These are phyloP conservation scores for Acleris literana DNA, from an alignment of 2,888 invertebrate species.

Conservation along the genomic window DNA sequence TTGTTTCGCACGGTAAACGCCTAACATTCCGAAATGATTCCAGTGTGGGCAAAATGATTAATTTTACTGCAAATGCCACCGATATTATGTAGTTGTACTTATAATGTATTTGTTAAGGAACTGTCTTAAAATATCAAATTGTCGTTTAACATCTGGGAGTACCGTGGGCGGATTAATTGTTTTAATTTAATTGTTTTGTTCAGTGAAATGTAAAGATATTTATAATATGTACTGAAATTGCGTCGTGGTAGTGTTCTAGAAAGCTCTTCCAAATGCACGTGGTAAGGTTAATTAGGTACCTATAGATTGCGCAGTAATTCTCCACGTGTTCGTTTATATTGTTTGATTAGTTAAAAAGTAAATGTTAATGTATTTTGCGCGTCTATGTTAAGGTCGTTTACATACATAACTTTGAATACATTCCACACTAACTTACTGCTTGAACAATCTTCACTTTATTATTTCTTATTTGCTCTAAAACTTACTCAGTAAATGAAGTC, in stretches of 20 bases:
- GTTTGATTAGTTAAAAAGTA: slow-evolving; percentile 16
- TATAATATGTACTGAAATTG: slow-evolving; percentile 55
- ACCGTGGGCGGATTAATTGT: slow-evolving; percentile 61
- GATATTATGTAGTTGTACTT: slow-evolving; percentile 55
- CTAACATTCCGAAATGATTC: slow-evolving; percentile 65
- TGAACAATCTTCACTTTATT: not conserved
- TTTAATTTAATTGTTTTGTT: slow-evolving; percentile 49
- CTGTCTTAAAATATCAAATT: slow-evolving; percentile 38
- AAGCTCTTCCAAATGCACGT: slow-evolving; percentile 67
- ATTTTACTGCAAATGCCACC: slow-evolving; percentile 57
- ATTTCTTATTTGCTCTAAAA: not conserved
- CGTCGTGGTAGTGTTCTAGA: slow-evolving; percentile 68
- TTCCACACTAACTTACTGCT: slow-evolving; percentile 26
- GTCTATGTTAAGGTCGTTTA: slow-evolving; percentile 29
- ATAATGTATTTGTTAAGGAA: slow-evolving; percentile 36
- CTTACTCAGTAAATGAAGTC: slow-evolving; percentile 7
- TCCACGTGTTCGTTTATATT: slow-evolving; percentile 48
- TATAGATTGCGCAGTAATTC: slow-evolving; percentile 42
- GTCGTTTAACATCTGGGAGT: slow-evolving; percentile 53
- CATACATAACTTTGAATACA: slow-evolving; percentile 27
- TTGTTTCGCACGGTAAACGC: slow-evolving; percentile 44
- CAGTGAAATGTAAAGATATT: slow-evolving; percentile 54
- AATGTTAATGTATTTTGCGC: slow-evolving; percentile 22
- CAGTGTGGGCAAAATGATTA: slow-evolving; percentile 48
- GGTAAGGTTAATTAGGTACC: slow-evolving; percentile 53